A percentile compares a stretch with the other conserved stretches of the same genome.
These are phyloP conservation scores for Cheirogaleus medius DNA, from an alignment of 2,113 vertebrate species.

Conservation along the genomic window DNA sequence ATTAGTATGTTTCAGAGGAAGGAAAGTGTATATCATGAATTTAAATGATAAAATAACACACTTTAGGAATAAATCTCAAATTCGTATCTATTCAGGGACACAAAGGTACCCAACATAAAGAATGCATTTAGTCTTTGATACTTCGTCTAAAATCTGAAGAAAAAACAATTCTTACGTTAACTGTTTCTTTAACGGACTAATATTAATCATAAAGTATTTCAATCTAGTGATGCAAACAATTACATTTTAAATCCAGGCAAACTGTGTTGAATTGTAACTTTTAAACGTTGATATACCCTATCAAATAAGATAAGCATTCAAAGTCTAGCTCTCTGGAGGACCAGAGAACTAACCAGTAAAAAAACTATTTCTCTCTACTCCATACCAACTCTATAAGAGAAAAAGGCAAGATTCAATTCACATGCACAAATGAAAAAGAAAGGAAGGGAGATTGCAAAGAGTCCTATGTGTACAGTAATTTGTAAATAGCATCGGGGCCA, in stretches of 20 bases:
- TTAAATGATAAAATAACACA: background rate
- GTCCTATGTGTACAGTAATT: background rate
- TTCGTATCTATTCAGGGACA: background rate
- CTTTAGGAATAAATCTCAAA: background rate
- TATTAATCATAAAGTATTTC: background rate
- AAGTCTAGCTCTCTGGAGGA: background rate
- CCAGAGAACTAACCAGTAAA: background rate
- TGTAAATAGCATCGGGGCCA: background rate
- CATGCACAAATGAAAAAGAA: background rate
- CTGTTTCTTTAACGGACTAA: background rate
- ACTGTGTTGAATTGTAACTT: background rate
- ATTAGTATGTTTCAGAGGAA: background rate
- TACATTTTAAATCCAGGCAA: background rate
- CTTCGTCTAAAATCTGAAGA: background rate
- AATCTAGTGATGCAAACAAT: background rate
- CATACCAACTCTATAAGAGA: background rate
- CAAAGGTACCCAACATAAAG: background rate
- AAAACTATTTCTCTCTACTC: background rate
- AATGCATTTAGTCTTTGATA: background rate
- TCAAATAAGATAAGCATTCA: background rate
- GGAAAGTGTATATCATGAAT: background rate
- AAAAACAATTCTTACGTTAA: background rate
- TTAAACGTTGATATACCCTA: background rate
- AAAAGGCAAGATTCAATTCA: background rate
- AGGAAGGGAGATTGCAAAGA: background rate